Evolutionary conservation across 2,113 vertebrate genomes (phyloP).

Genomic region (Hemiscyllium ocellatum): DNA sequence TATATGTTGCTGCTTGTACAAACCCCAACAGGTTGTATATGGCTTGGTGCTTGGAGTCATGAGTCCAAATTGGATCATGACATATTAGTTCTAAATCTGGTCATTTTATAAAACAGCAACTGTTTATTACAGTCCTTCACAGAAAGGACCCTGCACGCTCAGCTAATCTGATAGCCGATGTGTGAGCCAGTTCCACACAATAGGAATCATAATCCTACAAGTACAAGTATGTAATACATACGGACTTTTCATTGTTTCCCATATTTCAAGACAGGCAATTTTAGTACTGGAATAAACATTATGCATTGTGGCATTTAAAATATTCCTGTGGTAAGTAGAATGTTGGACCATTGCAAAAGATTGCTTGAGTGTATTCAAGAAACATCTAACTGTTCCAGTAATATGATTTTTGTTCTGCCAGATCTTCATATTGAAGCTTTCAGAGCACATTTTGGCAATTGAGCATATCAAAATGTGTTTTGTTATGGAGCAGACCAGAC

Average conservation of each 20-base stretch:
- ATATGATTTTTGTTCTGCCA: background rate
- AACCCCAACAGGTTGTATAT: background rate
- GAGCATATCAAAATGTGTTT: background rate
- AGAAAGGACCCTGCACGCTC: background rate
- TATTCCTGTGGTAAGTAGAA: background rate
- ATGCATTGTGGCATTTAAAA: background rate
- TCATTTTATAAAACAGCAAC: background rate
- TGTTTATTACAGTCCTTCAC: background rate
- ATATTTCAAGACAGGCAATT: background rate
- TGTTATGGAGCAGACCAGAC: too few relatives aligned
- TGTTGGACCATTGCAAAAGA: background rate
- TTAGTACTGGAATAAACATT: background rate
- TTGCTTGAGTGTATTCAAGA: background rate
- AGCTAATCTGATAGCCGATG: too few relatives aligned
- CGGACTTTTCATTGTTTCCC: background rate
- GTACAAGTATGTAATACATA: background rate
- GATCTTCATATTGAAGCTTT: background rate
- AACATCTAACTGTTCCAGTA: background rate
- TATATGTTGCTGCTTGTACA: background rate
- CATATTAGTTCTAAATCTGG: background rate
- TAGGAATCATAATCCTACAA: background rate
- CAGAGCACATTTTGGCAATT: background rate
- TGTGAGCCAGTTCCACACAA: background rate
- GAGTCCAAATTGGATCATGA: background rate
- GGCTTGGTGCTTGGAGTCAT: background rate